Percentiles rank a stretch among this genome's conserved stretches.
phyloP scores from a whole-genome alignment of 2,888 invertebrate genomes.

The Xanthia icteritia region DNA sequence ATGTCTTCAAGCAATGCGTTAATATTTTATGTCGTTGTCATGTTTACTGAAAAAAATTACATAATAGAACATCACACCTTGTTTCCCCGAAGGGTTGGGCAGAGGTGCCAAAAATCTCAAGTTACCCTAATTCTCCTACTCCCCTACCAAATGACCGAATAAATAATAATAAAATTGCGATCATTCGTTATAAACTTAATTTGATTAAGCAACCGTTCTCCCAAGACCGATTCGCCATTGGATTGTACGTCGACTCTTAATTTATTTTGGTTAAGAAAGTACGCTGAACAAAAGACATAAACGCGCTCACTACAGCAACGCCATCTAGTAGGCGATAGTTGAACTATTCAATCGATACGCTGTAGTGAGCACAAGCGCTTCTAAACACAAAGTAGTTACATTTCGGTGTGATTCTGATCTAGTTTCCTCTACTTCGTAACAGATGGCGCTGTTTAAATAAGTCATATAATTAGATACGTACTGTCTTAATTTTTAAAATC shows the following conservation, averaged over 20 bases:
- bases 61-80: too few relatives aligned
- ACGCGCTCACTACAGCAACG: constrained; percentile 70
- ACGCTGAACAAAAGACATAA: constrained; percentile 78
- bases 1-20: background rate
- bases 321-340: constrained; percentile 68
- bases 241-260: too few relatives aligned
- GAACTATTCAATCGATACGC: constrained; percentile 48
- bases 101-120: background rate
- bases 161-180: background rate
- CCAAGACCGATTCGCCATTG: too few relatives aligned
- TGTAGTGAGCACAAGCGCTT: background rate
- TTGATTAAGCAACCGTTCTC: too few relatives aligned
- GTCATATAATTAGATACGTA: accelerated
- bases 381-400: background rate
- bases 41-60: background rate
- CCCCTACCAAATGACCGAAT: background rate
- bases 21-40: background rate
- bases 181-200: background rate
- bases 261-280: background rate
- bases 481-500: background rate
- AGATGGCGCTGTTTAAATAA: constrained; percentile 72
- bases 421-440: constrained; percentile 62
- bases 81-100: too few relatives aligned
- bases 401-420: background rate
- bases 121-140: background rate